Percentiles rank a stretch among this genome's conserved stretches.
Conservation (phyloP, 2,888 invertebrate species). For the Blastobasis lacticolella region DNA sequence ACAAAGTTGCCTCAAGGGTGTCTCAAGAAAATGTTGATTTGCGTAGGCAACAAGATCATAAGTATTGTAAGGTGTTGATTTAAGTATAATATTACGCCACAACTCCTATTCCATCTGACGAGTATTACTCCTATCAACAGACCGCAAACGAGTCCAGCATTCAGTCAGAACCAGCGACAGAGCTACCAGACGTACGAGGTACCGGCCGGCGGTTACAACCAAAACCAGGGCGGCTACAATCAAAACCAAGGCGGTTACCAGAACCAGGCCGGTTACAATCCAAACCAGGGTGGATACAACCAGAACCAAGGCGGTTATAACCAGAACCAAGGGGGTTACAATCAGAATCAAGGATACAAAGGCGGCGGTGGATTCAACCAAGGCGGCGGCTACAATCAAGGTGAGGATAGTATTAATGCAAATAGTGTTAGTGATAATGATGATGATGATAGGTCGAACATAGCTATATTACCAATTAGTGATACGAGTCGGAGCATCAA, state of each 20-base stretch:
- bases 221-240: constrained; percentile 17
- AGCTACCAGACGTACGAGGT: constrained; percentile 55
- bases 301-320: constrained; percentile 15
- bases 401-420: constrained; percentile 5
- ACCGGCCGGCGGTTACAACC: constrained; percentile 46
- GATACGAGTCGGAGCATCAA: no score
- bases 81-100: no score
- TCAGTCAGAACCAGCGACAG: constrained; percentile 28
- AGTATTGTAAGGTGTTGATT: no score
- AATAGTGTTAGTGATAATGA: no score
- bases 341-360: constrained; percentile 12
- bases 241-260: constrained; percentile 9
- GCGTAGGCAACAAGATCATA: no score
- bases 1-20: no score
- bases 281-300: constrained; percentile 11
- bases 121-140: constrained; percentile 28
- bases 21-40: no score
- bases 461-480: no score
- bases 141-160: constrained; percentile 36
- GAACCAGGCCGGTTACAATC: constrained; percentile 10
- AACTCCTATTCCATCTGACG: no score
- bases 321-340: constrained; percentile 7
- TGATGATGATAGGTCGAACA: no score
- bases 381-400: constrained; percentile 11
- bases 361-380: constrained; percentile 11